Percentiles rank a stretch among this genome's conserved stretches.
Evolutionary conservation across 2,113 vertebrate genomes (phyloP).

Genomic region (Carollia perspicillata): DNA sequence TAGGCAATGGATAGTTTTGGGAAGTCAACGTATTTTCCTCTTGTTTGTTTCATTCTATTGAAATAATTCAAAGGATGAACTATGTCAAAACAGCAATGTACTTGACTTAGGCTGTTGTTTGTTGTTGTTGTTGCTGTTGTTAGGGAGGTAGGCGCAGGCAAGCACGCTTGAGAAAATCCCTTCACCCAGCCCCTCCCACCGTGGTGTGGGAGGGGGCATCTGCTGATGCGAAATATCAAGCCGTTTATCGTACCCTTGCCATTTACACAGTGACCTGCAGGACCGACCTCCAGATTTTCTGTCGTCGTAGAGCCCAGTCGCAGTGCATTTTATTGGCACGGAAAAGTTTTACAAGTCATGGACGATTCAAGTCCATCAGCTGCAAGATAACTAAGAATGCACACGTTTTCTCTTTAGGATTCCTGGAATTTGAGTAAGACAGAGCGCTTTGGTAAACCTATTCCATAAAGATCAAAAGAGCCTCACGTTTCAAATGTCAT

Average conservation of each 20-base stretch:
- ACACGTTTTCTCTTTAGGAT: constrained; percentile 51
- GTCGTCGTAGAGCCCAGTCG: neutral
- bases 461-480: constrained; percentile 68
- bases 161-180: constrained; percentile 7
- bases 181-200: constrained; percentile 29
- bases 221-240: neutral
- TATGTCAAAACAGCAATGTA: neutral
- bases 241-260: constrained; percentile 31
- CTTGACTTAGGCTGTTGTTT: neutral
- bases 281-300: constrained; percentile 57
- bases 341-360: constrained; percentile 42
- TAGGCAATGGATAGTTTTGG: neutral
- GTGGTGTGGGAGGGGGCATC: neutral
- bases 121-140: neutral
- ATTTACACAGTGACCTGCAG: constrained; percentile 16
- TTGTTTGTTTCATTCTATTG: neutral
- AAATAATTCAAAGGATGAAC: constrained; percentile 32
- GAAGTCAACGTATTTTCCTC: neutral
- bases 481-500: constrained; percentile 57
- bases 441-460: constrained; percentile 63
- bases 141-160: neutral
- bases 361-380: constrained; percentile 61
- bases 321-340: constrained; percentile 63
- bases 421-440: constrained; percentile 69
- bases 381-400: constrained; percentile 50